A percentile compares a stretch with the other conserved stretches of the same genome.
phyloP scores from a whole-genome alignment of 53 echinoderm and acorn worm genomes.

The Patiria pectinifera region DNA sequence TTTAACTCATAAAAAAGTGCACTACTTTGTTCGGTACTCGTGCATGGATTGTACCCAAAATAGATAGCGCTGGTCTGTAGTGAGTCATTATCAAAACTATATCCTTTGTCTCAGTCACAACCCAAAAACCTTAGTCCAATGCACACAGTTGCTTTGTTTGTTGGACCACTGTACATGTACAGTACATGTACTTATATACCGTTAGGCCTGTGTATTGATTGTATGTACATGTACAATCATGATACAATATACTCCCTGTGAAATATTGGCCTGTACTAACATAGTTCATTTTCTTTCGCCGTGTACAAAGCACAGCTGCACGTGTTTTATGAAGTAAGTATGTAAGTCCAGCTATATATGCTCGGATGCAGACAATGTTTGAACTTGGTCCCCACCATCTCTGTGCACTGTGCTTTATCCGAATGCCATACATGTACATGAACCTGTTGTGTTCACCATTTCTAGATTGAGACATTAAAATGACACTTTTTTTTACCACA shows the following conservation, averaged over 20 bases:
- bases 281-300: too few species aligned
- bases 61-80: conserved; percentile 15
- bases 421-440: conserved; percentile 9
- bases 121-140: neutral
- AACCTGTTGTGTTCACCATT: neutral
- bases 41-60: conserved; percentile 37
- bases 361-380: neutral
- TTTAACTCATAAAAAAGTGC: neutral
- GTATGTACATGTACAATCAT: too few species aligned
- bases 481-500: too few species aligned
- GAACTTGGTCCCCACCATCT: too few species aligned
- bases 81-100: conserved; percentile 43
- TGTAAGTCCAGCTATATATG: too few species aligned
- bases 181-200: neutral
- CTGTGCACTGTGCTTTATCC: too few species aligned
- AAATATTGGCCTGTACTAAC: too few species aligned
- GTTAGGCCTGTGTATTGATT: neutral
- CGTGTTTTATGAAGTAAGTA: neutral
- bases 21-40: neutral
- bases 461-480: too few species aligned
- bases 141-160: neutral
- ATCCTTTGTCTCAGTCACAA: conserved; percentile 59
- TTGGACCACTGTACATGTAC: neutral
- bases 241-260: too few species aligned
- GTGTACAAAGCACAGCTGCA: neutral